A percentile compares a stretch with the other conserved stretches of the same genome.
phyloP scores from a whole-genome alignment of 2,888 invertebrate genomes.

The Neelides folsomi region DNA sequence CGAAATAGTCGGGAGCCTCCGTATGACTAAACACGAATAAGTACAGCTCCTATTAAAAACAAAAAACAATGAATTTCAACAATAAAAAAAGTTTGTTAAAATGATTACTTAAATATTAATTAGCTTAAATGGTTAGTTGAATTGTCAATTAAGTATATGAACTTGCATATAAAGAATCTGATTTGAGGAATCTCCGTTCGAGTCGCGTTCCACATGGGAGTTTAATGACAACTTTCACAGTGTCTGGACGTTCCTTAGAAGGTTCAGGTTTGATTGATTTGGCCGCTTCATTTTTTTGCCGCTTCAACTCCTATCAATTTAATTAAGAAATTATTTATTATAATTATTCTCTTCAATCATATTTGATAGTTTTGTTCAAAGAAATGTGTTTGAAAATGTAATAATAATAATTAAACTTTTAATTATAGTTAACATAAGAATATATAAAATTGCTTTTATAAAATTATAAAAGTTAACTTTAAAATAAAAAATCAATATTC shows the following conservation, averaged over 20 bases:
- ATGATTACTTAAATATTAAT: too few species aligned
- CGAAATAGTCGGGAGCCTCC: slow-evolving; percentile 78
- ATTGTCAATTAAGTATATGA: too few species aligned
- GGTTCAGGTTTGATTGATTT: slow-evolving; percentile 52
- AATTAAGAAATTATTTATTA: too few species aligned
- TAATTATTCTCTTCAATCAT: neutral
- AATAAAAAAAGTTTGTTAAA: neutral
- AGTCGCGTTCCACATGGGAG: slow-evolving; percentile 78
- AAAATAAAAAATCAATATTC: too few species aligned
- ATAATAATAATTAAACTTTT: too few species aligned
- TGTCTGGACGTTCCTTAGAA: slow-evolving; percentile 49
- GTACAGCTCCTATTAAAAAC: slow-evolving; percentile 64
- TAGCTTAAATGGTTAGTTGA: too few species aligned
- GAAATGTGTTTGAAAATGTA: too few species aligned
- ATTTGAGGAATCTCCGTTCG: slow-evolving; percentile 68
- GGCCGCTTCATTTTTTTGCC: slow-evolving; percentile 38
- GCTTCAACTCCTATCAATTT: slow-evolving; percentile 35
- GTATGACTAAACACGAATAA: slow-evolving; percentile 93
- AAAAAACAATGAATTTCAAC: neutral
- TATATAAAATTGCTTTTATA: too few species aligned
- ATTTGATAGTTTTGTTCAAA: too few species aligned
- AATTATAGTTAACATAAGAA: too few species aligned
- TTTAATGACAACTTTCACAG: slow-evolving; percentile 76
- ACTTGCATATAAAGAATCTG: slow-evolving; percentile 66
- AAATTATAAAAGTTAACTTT: too few species aligned